phyloP scores from a whole-genome alignment of 2,113 vertebrate species.

The Sphaerodactylus townsendi region DNA sequence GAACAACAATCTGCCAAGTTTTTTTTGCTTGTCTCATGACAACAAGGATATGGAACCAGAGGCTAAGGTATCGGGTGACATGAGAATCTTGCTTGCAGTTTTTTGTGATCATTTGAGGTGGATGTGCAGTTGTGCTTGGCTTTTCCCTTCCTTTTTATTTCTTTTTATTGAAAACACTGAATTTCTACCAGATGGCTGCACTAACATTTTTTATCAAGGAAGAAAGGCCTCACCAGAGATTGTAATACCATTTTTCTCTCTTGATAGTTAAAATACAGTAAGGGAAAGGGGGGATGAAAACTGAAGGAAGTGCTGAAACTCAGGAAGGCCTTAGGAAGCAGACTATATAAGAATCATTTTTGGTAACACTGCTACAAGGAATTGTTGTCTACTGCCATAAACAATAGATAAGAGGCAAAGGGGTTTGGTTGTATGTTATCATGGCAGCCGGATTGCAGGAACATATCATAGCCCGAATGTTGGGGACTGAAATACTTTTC shows the following conservation, averaged over 20 bases:
- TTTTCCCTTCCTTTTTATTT: slow-evolving; percentile 3
- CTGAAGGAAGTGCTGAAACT: background rate
- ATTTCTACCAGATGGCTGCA: background rate
- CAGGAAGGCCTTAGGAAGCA: background rate
- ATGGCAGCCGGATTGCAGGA: background rate
- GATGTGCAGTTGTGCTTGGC: background rate
- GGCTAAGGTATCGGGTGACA: slow-evolving; percentile 4
- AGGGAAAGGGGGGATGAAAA: background rate
- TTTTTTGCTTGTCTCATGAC: background rate
- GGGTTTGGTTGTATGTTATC: background rate
- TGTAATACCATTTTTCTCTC: background rate
- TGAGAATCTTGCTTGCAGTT: slow-evolving; percentile 5
- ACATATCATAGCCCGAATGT: background rate
- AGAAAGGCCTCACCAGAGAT: background rate
- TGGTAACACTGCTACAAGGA: background rate
- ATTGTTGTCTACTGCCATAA: background rate
- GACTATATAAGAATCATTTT: background rate
- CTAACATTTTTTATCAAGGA: background rate
- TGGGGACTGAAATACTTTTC: slow-evolving; percentile 1
- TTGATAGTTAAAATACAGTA: background rate
- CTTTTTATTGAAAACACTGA: background rate
- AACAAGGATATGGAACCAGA: background rate
- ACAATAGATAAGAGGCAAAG: background rate
- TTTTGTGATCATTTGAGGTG: background rate
- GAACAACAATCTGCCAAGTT: background rate